Conservation (phyloP, 2,888 invertebrate species). For the Troilus luridus region DNA sequence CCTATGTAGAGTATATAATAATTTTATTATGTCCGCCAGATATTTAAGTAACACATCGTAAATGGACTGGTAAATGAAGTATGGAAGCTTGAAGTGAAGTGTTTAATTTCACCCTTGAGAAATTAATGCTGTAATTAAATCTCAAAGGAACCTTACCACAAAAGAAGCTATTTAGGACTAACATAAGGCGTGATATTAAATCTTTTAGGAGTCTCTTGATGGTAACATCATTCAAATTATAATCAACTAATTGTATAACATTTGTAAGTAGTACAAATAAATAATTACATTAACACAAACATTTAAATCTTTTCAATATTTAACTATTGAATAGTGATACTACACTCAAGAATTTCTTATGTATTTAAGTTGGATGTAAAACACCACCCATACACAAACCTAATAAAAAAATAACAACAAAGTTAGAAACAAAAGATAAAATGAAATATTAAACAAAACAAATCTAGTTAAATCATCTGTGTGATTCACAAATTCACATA, state of each 20-base stretch:
- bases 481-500: too few relatives aligned
- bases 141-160: neutral
- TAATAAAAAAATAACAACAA: too few relatives aligned
- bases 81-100: neutral
- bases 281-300: too few relatives aligned
- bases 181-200: neutral
- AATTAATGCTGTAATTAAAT: slow-evolving; percentile 5
- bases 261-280: neutral
- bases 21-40: neutral
- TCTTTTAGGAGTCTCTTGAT: neutral
- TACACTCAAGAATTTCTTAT: too few relatives aligned
- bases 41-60: neutral
- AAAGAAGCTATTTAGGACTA: neutral
- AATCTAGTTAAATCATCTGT: too few relatives aligned
- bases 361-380: too few relatives aligned
- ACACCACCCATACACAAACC: too few relatives aligned
- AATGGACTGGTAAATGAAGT: neutral
- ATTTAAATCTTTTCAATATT: too few relatives aligned
- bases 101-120: neutral
- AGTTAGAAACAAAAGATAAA: too few relatives aligned
- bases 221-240: neutral
- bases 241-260: neutral
- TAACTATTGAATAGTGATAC: too few relatives aligned
- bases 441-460: too few relatives aligned
- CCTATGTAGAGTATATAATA: neutral